A percentile compares a stretch with the other conserved stretches of the same genome.
Evolutionary conservation across 2,113 vertebrate species (phyloP).

Genomic region (Camelus bactrianus): DNA sequence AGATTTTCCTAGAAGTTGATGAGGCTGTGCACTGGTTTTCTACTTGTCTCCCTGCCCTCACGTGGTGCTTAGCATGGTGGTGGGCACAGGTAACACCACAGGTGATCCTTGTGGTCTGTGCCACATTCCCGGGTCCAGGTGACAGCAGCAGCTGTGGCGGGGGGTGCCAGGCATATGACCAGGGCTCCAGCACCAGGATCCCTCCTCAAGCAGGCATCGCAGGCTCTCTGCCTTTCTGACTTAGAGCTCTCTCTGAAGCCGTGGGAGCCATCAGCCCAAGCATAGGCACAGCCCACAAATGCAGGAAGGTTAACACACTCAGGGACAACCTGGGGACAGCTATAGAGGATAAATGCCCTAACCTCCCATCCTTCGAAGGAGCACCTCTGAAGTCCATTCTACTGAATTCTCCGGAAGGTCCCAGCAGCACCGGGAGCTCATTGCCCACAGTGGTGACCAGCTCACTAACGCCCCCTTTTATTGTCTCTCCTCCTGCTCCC

Average conservation of each 20-base stretch:
- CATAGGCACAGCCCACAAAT: too few species aligned
- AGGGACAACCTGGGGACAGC: rapidly evolving
- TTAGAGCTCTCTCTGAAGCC: background rate
- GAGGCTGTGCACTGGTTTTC: rapidly evolving
- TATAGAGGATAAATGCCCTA: background rate
- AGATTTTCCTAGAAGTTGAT: background rate
- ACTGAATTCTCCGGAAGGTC: background rate
- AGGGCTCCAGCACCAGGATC: rapidly evolving
- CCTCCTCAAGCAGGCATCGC: background rate
- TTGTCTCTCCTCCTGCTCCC: rapidly evolving
- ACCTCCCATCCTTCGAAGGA: background rate
- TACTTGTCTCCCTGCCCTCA: background rate
- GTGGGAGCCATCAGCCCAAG: too few species aligned
- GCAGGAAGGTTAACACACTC: background rate
- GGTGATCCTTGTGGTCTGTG: background rate
- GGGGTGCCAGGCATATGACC: too few species aligned
- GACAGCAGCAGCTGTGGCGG: background rate
- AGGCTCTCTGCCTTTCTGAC: background rate
- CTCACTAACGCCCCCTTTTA: rapidly evolving
- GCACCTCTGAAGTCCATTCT: background rate
- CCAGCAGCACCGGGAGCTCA: rapidly evolving
- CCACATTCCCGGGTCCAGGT: background rate
- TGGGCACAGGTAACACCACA: rapidly evolving
- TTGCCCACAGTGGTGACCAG: rapidly evolving
- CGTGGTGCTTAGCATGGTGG: rapidly evolving